phyloP scores from a whole-genome alignment of 2,797 vertebrate species.

The Corythornis leucogaster region DNA sequence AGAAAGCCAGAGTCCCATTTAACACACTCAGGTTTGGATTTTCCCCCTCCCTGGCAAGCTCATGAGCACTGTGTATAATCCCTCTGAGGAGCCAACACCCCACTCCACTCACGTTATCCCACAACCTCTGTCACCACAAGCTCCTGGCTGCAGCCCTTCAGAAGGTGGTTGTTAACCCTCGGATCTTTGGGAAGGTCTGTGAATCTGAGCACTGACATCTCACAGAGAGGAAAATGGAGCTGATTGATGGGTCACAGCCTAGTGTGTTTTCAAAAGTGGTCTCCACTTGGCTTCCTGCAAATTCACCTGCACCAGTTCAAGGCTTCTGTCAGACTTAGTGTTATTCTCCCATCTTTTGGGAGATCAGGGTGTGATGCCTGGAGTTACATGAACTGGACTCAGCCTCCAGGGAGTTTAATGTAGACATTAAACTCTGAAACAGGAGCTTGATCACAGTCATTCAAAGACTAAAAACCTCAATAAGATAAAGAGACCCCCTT shows the following conservation, averaged over 20 bases:
- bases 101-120: neutral
- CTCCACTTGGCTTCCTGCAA: neutral
- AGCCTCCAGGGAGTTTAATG: neutral
- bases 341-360: neutral
- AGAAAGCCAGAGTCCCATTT: conserved; percentile 25
- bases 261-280: neutral
- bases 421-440: neutral
- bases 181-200: neutral
- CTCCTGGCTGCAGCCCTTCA: neutral
- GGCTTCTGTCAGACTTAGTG: neutral
- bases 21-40: neutral
- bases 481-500: neutral
- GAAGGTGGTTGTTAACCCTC: neutral
- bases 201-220: neutral
- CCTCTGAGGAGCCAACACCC: neutral
- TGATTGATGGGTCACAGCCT: neutral
- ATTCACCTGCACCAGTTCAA: neutral
- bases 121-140: neutral
- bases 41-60: neutral
- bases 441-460: neutral
- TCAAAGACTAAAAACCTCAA: neutral
- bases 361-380: neutral
- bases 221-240: neutral
- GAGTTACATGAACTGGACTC: neutral
- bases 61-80: neutral